A percentile compares a stretch with the other conserved stretches of the same genome.
phyloP scores from a whole-genome alignment of 2,888 invertebrate species.

The Blastobasis adustella region DNA sequence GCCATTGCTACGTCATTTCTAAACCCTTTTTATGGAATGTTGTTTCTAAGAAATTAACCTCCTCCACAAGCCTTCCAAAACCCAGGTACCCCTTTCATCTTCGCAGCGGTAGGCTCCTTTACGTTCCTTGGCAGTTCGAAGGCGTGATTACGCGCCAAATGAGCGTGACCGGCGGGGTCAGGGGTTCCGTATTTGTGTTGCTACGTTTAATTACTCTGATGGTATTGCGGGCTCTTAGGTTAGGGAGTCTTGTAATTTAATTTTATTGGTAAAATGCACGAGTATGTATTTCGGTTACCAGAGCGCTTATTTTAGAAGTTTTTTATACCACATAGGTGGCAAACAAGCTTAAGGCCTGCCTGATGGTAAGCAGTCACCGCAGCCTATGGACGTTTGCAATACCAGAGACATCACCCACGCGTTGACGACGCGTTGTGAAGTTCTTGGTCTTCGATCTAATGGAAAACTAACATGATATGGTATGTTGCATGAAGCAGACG shows the following conservation, averaged over 20 bases:
- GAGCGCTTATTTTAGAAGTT: background rate
- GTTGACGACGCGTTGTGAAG: too few species aligned
- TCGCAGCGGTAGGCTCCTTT: conserved; percentile 1
- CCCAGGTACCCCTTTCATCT: conserved; percentile 20
- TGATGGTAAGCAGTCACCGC: too few species aligned
- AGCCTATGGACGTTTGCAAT: too few species aligned
- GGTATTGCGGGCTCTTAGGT: too few species aligned
- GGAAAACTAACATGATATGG: conserved; percentile 2
- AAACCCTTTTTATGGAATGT: too few species aligned
- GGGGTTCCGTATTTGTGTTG: conserved; percentile 26
- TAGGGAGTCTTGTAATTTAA: background rate
- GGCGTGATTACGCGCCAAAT: conserved; percentile 59
- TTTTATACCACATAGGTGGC: too few species aligned
- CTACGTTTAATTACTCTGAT: background rate
- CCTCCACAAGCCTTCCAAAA: background rate
- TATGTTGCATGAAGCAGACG: too few species aligned
- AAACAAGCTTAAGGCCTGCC: too few species aligned
- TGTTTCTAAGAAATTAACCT: too few species aligned
- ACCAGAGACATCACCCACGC: too few species aligned
- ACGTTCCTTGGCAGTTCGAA: conserved; percentile 32
- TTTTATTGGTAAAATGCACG: background rate
- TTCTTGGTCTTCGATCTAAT: background rate
- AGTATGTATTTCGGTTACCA: background rate
- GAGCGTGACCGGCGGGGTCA: conserved; percentile 43
- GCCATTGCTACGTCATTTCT: background rate